Base-by-base conservation (phyloP, 2,888 invertebrate genomes). In the Tetheella fluctuosa region DNA sequence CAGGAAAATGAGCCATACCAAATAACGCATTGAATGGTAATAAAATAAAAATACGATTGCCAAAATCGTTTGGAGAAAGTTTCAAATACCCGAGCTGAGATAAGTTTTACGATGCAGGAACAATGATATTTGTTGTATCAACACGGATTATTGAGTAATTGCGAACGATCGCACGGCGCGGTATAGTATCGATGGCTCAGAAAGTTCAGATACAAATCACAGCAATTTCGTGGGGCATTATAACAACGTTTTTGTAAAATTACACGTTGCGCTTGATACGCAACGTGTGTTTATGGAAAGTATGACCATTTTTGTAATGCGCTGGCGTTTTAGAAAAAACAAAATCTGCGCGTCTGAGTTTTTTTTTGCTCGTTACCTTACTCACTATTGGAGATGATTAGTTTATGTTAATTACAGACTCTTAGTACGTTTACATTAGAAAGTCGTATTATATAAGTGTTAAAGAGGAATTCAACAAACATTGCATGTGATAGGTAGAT, bases 241-340 rank as follows among this genome's bases (percentile, higher is more conserved):
- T 85, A 85, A 85, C 83, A 84, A 83, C 84, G 88, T 89, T 89
- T 89, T 90, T 84, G 86, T 88, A 72, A 89, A 90, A 91, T 90
- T 90, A 88, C 74, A 87, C 70, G 83, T 80, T 83, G 74, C 66
- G 80, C 74, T 77, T 74, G 70, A 75, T 76, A 80, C 80, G 73
- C 76, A 85, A 83, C 85, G 77, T 88, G 71, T 86, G 85, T 86
- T 89, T 89, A 89, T 77, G 81, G 81, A 84, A 84, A 83, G 77
- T 83, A 83, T 76, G 76, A 72, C 74, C 75, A 77, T 74, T 69
- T 69, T 76, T 73, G 74, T 77, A 77, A 77, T 79, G 71, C 68
- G 63, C 39, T 23, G 39, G 42, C 23, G 57, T 8, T 48, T 59
- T 59, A 64, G 63, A 62, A 62, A 73, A 72, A 73, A 63, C 70